A percentile compares a stretch with the other conserved stretches of the same genome.
Evolutionary conservation across 1,140 invertebrate genomes (phyloP).

Genomic region (Apolygus lucorum): DNA sequence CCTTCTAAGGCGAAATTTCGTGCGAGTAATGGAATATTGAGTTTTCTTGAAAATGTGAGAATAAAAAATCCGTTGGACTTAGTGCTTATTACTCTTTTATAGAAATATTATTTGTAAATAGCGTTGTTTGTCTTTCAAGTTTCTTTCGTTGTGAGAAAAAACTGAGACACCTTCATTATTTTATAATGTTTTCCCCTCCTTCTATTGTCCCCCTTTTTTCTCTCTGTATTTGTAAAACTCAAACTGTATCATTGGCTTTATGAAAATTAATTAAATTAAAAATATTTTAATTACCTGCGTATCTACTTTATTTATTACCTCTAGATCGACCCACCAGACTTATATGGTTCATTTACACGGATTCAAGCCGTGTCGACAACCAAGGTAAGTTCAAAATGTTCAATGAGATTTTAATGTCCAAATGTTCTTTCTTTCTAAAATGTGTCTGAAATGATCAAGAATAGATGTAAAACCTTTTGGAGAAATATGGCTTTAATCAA

Average conservation of each 20-base stretch:
- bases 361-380: too few species aligned
- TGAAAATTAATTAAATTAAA: conserved; percentile 10
- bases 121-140: not conserved
- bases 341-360: too few species aligned
- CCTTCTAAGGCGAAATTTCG: not conserved
- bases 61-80: not conserved
- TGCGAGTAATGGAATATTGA: not conserved
- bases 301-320: too few species aligned
- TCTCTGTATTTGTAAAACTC: conserved; percentile 3
- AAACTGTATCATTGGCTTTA: conserved; percentile 12
- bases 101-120: not conserved
- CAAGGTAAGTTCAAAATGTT: too few species aligned
- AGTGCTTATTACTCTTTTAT: not conserved
- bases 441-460: too few species aligned
- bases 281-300: conserved; percentile 10
- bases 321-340: too few species aligned
- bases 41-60: not conserved
- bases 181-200: too few species aligned
- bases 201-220: not conserved
- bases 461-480: too few species aligned
- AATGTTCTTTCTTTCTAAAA: too few species aligned
- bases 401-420: too few species aligned
- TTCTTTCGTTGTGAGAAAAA: not conserved
- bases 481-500: too few species aligned
- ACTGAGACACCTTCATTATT: not conserved